Conservation (phyloP, 2,113 vertebrate genomes). For the Emydocephalus ijimae region DNA sequence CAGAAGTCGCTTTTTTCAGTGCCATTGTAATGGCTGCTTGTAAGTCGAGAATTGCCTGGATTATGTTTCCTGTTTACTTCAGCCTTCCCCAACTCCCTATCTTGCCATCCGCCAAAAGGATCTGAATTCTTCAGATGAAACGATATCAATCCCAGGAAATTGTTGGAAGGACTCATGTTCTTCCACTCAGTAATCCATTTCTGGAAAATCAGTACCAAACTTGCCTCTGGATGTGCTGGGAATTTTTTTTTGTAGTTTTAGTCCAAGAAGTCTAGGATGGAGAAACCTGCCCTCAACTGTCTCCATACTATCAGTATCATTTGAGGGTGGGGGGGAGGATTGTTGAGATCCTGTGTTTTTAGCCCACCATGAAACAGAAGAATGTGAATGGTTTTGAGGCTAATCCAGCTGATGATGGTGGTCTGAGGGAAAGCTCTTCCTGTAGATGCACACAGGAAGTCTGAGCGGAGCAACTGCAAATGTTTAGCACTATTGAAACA, state of each 20-base stretch:
- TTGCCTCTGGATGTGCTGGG: neutral
- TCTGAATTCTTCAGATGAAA: neutral
- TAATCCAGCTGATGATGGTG: neutral
- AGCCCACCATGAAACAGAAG: neutral
- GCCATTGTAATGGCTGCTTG: neutral
- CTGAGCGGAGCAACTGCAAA: neutral
- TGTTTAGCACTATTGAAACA: neutral
- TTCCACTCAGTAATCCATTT: neutral
- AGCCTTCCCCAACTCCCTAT: neutral
- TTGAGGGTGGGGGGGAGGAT: neutral
- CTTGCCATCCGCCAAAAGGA: neutral
- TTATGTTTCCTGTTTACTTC: neutral
- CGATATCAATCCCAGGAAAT: neutral
- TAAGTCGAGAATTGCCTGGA: neutral
- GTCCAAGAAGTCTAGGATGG: neutral
- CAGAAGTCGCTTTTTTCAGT: neutral
- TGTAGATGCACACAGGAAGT: neutral
- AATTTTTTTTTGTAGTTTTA: neutral
- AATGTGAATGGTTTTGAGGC: neutral
- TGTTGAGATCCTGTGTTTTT: neutral
- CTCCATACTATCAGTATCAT: neutral
- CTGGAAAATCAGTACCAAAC: neutral
- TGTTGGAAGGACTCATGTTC: neutral
- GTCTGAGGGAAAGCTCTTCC: neutral
- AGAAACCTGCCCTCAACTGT: neutral